These are phyloP conservation scores for Anoncus sp. DNA, from an alignment of 2,888 invertebrate species.

Conservation along the genomic window DNA sequence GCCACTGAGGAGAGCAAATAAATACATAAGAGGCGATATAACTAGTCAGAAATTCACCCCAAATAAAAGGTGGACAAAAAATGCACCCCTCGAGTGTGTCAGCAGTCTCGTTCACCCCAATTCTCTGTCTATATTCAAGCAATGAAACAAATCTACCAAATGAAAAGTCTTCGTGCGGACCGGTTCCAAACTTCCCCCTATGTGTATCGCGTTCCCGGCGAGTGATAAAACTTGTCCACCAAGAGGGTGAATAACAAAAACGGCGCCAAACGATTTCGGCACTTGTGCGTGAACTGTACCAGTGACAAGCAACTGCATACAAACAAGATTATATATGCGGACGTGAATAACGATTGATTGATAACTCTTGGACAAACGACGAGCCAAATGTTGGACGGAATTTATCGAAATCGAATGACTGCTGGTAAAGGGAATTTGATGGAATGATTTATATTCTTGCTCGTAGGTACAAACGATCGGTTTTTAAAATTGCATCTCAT, in stretches of 20 bases:
- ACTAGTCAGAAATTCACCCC: background rate
- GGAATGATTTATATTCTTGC: conserved; percentile 1
- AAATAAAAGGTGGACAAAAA: background rate
- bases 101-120: too few relatives aligned
- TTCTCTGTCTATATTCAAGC: background rate
- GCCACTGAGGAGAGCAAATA: background rate
- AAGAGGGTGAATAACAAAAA: conserved; percentile 10
- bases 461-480: background rate
- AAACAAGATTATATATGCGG: background rate
- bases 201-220: background rate
- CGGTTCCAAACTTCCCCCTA: conserved; percentile 20
- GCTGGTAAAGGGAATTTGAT: background rate
- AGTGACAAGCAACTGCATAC: conserved; percentile 6
- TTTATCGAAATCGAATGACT: conserved; percentile 12
- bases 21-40: background rate
- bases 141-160: conserved; percentile 64
- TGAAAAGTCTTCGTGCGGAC: conserved; percentile 58
- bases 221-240: conserved; percentile 33
- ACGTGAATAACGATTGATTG: conserved; percentile 12
- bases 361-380: background rate
- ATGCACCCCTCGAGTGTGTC: background rate
- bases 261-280: background rate
- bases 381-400: background rate
- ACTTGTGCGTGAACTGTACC: background rate
- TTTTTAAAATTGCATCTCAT: background rate